Base-by-base conservation (phyloP, 30 jellyfish, hydroid and myxozoan genomes). In the Turritopsis dohrnii region DNA sequence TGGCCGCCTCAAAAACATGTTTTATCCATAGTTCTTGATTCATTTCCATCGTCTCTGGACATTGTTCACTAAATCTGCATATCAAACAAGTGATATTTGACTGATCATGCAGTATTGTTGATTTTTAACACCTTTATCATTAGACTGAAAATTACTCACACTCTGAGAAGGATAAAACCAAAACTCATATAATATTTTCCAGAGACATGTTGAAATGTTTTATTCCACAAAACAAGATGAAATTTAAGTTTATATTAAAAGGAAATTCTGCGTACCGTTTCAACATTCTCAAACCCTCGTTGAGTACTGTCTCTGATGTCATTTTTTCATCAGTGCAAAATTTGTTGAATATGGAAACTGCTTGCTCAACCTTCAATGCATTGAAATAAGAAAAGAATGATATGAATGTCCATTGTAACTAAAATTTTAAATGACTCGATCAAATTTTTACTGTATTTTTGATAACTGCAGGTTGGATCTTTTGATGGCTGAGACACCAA, bases 401-500 rank as follows among this genome's bases (percentile, higher is more conserved):
- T 41, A 41, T 3, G 13, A 41, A 19, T 7, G 28, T 9, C 19
- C 19, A 69, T 69, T 69, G 8, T 27, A 8, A 69, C 30, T 69
- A 9, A 7, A 0, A 69, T 7, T 69, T 19, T 27, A 69, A n/a
- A 7, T 7, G 22, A 7, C 19, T 69, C 22, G 30, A n/a, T 7
- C 16, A 54, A 23, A 28, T 7, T 9, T 79, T 52, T 66, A 89
- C 96, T 87, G 81, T 72, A 31, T 80, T 60, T 22, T 84, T 28
- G 16, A 89, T 72, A 9, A 81, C 80, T 1, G 74, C 88, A 72
- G 77, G 66, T 71, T 87, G 84, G 0, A 89, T 81, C 9, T 29
- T 28, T 75, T 89, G 94, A 52, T 71, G 71, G 52, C 94, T 60
- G 65, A 89, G 77, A 82, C 96, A 89, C 96, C 96, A 89, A 18